Percentiles rank a stretch among this genome's conserved stretches.
Evolutionary conservation across 2,113 vertebrate species (phyloP).

Genomic region (Alethe castanea): DNA sequence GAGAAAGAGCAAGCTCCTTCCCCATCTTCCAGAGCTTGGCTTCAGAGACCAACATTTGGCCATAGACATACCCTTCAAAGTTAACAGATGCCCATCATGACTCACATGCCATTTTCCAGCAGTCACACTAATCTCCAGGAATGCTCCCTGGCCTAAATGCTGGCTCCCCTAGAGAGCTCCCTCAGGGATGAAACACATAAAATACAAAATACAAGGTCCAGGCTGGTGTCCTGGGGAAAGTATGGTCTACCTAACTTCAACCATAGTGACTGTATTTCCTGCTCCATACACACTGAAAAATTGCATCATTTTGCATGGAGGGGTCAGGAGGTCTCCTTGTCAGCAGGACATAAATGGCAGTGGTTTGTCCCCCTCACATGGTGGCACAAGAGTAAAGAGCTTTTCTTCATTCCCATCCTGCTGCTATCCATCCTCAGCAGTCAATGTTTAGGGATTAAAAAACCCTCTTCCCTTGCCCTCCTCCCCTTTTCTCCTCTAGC

Average conservation of each 20-base stretch:
- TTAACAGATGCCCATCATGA: neutral
- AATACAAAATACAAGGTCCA: neutral
- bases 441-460: neutral
- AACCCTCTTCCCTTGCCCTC: neutral
- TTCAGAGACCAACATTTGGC: neutral
- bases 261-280: neutral
- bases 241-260: neutral
- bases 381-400: neutral
- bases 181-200: neutral
- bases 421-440: neutral
- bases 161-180: neutral
- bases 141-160: neutral
- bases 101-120: neutral
- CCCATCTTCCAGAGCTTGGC: neutral
- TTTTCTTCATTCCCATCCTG: neutral
- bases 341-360: neutral
- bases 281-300: neutral
- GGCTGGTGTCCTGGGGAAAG: neutral
- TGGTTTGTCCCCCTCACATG: neutral
- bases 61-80: neutral
- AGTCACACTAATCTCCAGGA: neutral
- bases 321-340: neutral
- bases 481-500: neutral
- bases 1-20: neutral
- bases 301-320: neutral